A percentile compares a stretch with the other conserved stretches of the same genome.
Evolutionary conservation across 37 sponge, comb jelly and placozoan genomes (phyloP).

Genomic region (Theonella swinhoei): DNA sequence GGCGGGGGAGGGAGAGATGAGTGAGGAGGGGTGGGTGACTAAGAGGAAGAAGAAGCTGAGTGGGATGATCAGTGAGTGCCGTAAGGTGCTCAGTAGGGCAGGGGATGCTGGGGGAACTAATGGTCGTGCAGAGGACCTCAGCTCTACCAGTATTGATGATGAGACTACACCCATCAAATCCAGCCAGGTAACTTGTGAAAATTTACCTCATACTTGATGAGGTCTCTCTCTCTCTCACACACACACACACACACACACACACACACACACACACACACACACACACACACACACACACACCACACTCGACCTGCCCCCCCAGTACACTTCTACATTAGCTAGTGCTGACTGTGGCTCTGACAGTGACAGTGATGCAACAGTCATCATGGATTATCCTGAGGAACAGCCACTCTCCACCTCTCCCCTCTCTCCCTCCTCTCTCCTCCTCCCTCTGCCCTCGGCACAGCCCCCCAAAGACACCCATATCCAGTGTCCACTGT

Average conservation of each 20-base stretch:
- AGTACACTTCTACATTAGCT: too few relatives aligned
- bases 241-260: too few relatives aligned
- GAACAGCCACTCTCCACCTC: neutral
- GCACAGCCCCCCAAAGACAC: neutral
- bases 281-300: too few relatives aligned
- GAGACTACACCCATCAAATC: neutral
- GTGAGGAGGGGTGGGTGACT: conserved; percentile 19
- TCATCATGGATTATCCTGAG: neutral
- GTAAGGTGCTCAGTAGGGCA: conserved; percentile 4
- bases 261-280: too few relatives aligned
- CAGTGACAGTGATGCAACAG: neutral
- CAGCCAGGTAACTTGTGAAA: neutral
- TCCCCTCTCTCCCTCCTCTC: neutral
- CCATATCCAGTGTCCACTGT: conserved; percentile 62
- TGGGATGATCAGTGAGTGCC: conserved; percentile 16
- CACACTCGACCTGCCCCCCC: too few relatives aligned
- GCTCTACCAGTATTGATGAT: neutral
- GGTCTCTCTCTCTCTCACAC: too few relatives aligned
- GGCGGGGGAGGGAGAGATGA: neutral
- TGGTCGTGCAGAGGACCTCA: neutral
- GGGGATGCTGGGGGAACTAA: neutral
- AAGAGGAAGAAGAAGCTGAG: conserved; percentile 40
- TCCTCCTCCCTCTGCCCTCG: neutral
- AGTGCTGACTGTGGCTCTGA: too few relatives aligned
- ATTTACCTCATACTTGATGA: too few relatives aligned